A percentile compares a stretch with the other conserved stretches of the same genome.
These are phyloP conservation scores for Pelecanus crispus DNA, from an alignment of 2,113 vertebrate genomes.

Conservation along the genomic window DNA sequence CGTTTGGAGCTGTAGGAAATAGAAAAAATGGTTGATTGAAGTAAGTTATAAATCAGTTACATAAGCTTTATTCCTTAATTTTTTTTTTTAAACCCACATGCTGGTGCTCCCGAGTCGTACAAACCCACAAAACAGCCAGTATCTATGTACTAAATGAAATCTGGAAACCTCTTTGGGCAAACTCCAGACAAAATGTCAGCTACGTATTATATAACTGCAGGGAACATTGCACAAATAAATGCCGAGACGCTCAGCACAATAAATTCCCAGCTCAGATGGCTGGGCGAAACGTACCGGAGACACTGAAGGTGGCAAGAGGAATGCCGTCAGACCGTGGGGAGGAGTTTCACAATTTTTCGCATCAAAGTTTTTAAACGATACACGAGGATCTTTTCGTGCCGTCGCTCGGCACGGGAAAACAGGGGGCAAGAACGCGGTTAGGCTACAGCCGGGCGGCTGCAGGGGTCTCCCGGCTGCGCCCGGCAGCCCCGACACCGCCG, in stretches of 20 bases:
- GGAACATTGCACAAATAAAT: constrained; percentile 22
- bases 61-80: background rate
- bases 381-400: background rate
- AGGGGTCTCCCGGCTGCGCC: no score
- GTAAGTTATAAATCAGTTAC: background rate
- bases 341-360: background rate
- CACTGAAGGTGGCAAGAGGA: background rate
- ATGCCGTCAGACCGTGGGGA: fast-evolving
- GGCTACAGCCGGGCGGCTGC: background rate
- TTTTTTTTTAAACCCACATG: background rate
- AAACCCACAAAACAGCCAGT: background rate
- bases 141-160: background rate
- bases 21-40: background rate
- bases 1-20: constrained; percentile 78
- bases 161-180: background rate
- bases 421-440: background rate
- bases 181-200: background rate
- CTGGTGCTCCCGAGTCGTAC: background rate
- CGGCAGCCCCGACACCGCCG: no score
- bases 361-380: background rate
- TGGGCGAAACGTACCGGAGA: background rate
- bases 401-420: background rate
- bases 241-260: background rate
- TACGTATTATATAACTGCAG: constrained; percentile 3
- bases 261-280: background rate